Conservation (phyloP, 2,113 vertebrate species). For the Procavia capensis region DNA sequence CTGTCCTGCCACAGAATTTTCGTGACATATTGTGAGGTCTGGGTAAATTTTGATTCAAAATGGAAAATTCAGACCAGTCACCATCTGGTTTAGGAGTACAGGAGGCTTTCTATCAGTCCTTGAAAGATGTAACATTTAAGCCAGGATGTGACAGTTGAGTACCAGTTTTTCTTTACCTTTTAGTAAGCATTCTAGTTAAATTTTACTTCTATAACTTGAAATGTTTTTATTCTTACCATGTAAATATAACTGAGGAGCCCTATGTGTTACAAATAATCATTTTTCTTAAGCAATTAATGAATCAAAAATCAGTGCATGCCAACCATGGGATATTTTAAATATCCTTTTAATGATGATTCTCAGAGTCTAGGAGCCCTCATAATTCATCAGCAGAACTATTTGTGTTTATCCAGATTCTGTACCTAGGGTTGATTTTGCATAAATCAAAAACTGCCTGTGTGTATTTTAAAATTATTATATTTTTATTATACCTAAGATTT, state of each 20-base stretch:
- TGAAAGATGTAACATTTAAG: constrained; percentile 36
- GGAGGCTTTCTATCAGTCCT: constrained; percentile 2
- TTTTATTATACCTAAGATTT: constrained; percentile 58
- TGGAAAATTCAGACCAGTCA: constrained; percentile 5
- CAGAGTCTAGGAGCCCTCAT: neutral
- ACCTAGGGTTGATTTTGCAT: neutral
- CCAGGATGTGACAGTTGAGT: neutral
- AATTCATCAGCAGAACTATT: constrained; percentile 47
- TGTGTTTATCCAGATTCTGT: constrained; percentile 39
- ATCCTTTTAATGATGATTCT: constrained; percentile 20
- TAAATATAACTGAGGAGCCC: neutral
- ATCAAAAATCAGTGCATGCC: constrained; percentile 25
- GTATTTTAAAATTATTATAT: constrained; percentile 32
- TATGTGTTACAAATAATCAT: constrained; percentile 6
- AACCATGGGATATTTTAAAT: constrained; percentile 36
- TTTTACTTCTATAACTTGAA: constrained; percentile 49
- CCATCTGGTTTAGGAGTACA: neutral
- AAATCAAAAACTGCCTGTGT: neutral
- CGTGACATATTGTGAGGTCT: constrained; percentile 18
- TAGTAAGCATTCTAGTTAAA: constrained; percentile 16
- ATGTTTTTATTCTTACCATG: constrained; percentile 41
- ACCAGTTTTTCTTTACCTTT: constrained; percentile 37
- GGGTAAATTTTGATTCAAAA: neutral
- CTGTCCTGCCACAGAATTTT: constrained; percentile 6
- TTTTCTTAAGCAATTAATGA: constrained; percentile 47